A percentile compares a stretch with the other conserved stretches of the same genome.
Conservation (phyloP, 2,888 invertebrate genomes). For the Oscheius sp. region DNA sequence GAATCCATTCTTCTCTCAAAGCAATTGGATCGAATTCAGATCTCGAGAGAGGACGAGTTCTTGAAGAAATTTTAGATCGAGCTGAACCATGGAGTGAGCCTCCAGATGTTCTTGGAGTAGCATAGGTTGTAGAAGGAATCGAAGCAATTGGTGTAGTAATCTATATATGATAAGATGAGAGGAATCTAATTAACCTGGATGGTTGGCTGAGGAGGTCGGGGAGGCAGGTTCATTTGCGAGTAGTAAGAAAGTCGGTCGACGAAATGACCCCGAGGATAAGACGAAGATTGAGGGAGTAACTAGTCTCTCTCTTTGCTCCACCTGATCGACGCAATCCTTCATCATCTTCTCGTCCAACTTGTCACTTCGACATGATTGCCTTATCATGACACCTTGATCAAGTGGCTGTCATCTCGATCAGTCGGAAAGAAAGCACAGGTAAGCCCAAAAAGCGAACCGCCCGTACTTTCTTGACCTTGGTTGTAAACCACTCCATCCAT, state of each 20-base stretch:
- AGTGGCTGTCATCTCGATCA: neutral
- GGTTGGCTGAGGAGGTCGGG: conserved; percentile 7
- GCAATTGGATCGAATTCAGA: conserved; percentile 18
- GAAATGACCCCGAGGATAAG: neutral
- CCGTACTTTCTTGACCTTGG: neutral
- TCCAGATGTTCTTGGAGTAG: conserved; percentile 12
- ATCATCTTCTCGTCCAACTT: too few relatives aligned
- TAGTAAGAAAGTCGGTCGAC: neutral
- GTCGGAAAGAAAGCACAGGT: neutral
- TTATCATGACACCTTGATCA: neutral
- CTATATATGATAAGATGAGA: neutral
- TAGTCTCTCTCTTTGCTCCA: too few relatives aligned
- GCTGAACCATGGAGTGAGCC: neutral
- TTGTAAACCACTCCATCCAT: neutral
- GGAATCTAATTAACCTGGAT: neutral
- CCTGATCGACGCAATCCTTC: too few relatives aligned
- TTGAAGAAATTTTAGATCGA: conserved; percentile 3
- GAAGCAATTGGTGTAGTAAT: neutral
- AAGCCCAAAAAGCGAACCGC: neutral
- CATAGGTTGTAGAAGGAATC: neutral
- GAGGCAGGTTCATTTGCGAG: conserved; percentile 5
- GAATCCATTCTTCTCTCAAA: conserved; percentile 17
- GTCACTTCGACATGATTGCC: too few relatives aligned
- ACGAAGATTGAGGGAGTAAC: neutral
- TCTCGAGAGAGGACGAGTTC: neutral